Conservation (phyloP, 2,113 vertebrate genomes). For the Scytalopus superciliaris region DNA sequence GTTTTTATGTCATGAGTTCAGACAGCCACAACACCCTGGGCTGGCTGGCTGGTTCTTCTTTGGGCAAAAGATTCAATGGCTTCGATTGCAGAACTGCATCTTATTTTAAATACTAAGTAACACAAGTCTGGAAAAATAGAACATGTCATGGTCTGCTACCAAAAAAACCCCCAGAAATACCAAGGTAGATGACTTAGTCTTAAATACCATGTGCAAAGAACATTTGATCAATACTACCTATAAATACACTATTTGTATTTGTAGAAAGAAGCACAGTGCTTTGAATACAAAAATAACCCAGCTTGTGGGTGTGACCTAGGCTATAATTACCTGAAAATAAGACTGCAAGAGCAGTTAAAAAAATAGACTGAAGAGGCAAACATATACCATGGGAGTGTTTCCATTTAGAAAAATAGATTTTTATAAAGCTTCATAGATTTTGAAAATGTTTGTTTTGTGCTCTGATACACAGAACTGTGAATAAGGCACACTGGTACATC, state of each 20-base stretch:
- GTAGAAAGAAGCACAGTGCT: constrained; percentile 64
- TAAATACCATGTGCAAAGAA: constrained; percentile 71
- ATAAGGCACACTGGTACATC: not conserved
- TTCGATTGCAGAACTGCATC: not conserved
- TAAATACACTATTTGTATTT: constrained; percentile 66
- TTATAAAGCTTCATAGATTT: constrained; percentile 40
- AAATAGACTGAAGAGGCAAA: constrained; percentile 27
- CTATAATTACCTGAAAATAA: constrained; percentile 64
- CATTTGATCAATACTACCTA: constrained; percentile 61
- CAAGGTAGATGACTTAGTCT: constrained; percentile 62
- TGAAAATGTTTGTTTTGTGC: not conserved
- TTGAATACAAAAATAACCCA: constrained; percentile 63
- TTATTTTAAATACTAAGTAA: constrained; percentile 10
- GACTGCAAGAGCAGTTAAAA: constrained; percentile 56
- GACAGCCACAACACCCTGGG: not conserved
- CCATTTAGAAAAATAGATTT: constrained; percentile 56
- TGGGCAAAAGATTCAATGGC: not conserved
- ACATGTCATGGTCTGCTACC: constrained; percentile 13
- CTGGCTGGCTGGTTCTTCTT: not conserved
- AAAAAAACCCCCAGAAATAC: constrained; percentile 19
- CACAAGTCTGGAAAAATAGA: constrained; percentile 44
- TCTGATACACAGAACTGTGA: not conserved
- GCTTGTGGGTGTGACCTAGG: constrained; percentile 59
- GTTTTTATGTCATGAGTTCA: not conserved
- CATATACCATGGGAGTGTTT: constrained; percentile 44